Conservation (phyloP, 1,140 invertebrate species). For the Drosophila mojavensis region DNA sequence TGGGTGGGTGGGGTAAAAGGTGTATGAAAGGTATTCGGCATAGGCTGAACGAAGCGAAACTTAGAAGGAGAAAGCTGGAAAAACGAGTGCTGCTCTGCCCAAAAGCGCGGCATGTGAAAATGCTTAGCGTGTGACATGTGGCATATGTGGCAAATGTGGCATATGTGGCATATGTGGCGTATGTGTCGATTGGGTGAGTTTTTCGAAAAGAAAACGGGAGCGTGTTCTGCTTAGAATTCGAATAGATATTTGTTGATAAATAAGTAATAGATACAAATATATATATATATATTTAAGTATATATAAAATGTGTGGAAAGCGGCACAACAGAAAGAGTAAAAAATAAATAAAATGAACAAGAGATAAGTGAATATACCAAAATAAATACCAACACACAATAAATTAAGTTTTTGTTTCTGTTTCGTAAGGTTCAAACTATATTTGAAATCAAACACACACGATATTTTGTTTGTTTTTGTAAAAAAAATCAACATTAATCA, state of each 20-base stretch:
- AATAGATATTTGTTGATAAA: slow-evolving; percentile 38
- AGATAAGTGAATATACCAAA: slow-evolving; percentile 61
- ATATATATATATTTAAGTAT: slow-evolving; percentile 1
- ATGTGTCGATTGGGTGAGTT: slow-evolving; percentile 14
- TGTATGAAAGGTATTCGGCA: slow-evolving; percentile 2
- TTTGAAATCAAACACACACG: slow-evolving; percentile 63
- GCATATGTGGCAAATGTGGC: too few species aligned
- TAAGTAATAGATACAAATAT: slow-evolving; percentile 8
- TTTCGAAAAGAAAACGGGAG: slow-evolving; percentile 26
- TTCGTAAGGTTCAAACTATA: slow-evolving; percentile 68
- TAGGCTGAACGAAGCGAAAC: slow-evolving; percentile 24
- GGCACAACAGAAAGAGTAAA: slow-evolving; percentile 63
- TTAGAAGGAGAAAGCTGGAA: slow-evolving; percentile 16
- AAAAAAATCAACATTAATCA: slow-evolving; percentile 66
- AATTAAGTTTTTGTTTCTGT: slow-evolving; percentile 70
- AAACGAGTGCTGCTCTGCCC: slow-evolving; percentile 50
- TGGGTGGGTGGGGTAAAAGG: not conserved
- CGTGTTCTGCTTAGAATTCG: slow-evolving; percentile 38
- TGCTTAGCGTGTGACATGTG: slow-evolving; percentile 30
- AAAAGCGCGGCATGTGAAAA: slow-evolving; percentile 54
- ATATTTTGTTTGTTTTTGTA: slow-evolving; percentile 36
- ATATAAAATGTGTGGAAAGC: slow-evolving; percentile 47
- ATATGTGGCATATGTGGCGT: slow-evolving; percentile 8
- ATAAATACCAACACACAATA: slow-evolving; percentile 79
- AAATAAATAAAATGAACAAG: slow-evolving; percentile 3